These are phyloP conservation scores for Drosophila equinoxialis DNA, from an alignment of 1,140 invertebrate species.

Conservation along the genomic window DNA sequence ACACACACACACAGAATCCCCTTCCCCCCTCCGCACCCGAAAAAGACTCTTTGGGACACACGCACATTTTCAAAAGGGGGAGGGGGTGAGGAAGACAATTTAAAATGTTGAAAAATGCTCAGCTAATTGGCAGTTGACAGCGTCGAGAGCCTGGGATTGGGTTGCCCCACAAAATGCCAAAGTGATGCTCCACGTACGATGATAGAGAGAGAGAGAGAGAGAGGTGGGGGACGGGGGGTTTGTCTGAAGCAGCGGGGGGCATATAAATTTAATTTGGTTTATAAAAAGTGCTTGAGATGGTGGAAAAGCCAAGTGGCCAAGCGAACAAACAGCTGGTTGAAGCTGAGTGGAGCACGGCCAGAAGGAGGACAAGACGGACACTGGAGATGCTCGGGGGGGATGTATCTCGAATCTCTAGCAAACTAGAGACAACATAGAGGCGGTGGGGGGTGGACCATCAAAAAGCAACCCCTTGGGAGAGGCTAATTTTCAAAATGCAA, in stretches of 20 bases:
- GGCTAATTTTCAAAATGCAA: conserved; percentile 8
- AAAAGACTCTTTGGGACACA: conserved; percentile 34
- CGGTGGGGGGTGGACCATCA: neutral
- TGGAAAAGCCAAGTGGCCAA: conserved; percentile 34
- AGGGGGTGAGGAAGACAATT: conserved; percentile 60
- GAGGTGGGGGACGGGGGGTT: conserved; percentile 11
- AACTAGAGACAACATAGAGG: conserved; percentile 9
- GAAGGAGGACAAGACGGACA: neutral
- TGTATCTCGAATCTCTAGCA: conserved; percentile 20
- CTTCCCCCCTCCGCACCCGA: conserved; percentile 8
- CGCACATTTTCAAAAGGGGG: conserved; percentile 43
- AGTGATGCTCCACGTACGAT: neutral
- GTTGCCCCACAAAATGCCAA: conserved; percentile 43
- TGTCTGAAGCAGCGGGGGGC: conserved; percentile 19
- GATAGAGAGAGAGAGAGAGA: neutral
- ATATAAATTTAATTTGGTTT: conserved; percentile 79
- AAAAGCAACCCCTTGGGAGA: conserved; percentile 6
- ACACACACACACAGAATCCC: neutral
- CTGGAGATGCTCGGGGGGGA: conserved; percentile 29
- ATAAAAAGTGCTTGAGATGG: conserved; percentile 71
- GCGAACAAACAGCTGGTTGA: conserved; percentile 12
- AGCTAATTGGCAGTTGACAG: conserved; percentile 79
- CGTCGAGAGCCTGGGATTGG: conserved; percentile 63
- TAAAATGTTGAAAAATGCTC: conserved; percentile 80
- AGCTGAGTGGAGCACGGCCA: neutral